Conservation (phyloP, 2,888 invertebrate genomes). For the Acronicta alni region DNA sequence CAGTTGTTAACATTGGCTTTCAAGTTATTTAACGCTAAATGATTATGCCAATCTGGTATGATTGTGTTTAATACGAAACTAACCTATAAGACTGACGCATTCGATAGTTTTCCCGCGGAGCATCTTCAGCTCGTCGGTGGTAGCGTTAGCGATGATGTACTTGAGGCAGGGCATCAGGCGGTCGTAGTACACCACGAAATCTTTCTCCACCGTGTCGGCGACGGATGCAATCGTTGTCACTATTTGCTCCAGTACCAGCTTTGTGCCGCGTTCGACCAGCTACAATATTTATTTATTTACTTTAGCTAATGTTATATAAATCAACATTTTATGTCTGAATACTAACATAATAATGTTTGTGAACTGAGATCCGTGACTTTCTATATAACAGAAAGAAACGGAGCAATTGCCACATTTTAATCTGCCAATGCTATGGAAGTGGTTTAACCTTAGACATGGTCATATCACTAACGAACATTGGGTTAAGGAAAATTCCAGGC, state of each 20-base stretch:
- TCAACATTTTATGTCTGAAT: not conserved
- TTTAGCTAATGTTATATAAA: not conserved
- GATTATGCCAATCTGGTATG: too few relatives aligned
- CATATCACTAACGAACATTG: constrained; percentile 88
- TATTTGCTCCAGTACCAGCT: constrained; percentile 98
- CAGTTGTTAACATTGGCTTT: not conserved
- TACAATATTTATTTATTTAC: constrained; percentile 61
- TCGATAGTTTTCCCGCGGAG: constrained; percentile 99
- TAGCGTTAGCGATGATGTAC: constrained; percentile 98
- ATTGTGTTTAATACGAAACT: constrained; percentile 54
- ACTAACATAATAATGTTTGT: constrained; percentile 68
- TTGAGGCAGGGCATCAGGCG: constrained; percentile 98
- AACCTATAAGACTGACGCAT: constrained; percentile 98
- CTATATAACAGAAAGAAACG: constrained; percentile 74
- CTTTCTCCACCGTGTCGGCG: constrained; percentile 99
- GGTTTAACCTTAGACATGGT: constrained; percentile 66
- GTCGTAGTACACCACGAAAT: constrained; percentile 98
- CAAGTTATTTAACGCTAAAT: too few relatives aligned
- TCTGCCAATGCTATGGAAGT: constrained; percentile 88
- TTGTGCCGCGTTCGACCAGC: constrained; percentile 97
- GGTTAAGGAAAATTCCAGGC: constrained; percentile 40
- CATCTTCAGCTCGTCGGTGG: constrained; percentile 95
- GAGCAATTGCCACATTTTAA: constrained; percentile 83
- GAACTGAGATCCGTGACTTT: constrained; percentile 84
- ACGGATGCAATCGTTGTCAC: constrained; percentile 99